These are phyloP conservation scores for Eulemur rubriventer DNA, from an alignment of 2,797 vertebrate genomes.

Conservation along the genomic window DNA sequence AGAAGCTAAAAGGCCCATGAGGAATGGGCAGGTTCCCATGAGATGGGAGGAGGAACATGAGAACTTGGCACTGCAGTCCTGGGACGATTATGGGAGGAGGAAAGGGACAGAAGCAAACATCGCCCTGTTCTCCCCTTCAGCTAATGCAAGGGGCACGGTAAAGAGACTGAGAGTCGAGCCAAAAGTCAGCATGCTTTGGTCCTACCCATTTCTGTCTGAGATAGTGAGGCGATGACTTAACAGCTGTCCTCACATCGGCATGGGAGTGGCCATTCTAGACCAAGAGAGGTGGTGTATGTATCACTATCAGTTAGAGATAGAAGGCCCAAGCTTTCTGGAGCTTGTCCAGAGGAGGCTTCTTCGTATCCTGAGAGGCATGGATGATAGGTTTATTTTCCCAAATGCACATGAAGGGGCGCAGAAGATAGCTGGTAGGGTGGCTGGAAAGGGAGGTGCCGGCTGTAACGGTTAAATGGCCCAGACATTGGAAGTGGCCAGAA, in stretches of 20 bases:
- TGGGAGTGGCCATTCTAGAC: not conserved
- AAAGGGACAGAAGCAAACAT: not conserved
- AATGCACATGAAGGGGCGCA: not conserved
- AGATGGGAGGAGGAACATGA: not conserved
- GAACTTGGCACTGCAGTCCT: not conserved
- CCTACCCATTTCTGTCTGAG: not conserved
- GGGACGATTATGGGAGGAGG: not conserved
- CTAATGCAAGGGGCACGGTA: not conserved
- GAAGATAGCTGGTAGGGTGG: not conserved
- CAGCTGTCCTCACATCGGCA: not conserved
- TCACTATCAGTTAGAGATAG: not conserved
- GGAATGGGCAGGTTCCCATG: not conserved
- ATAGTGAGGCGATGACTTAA: not conserved
- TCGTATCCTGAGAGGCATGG: not conserved
- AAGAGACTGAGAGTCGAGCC: not conserved
- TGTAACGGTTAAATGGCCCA: not conserved
- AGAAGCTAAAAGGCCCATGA: not conserved
- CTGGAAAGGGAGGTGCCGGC: not conserved
- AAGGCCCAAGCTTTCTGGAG: not conserved
- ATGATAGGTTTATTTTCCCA: not conserved
- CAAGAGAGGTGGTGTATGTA: fast-evolving
- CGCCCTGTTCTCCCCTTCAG: not conserved
- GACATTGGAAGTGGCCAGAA: not conserved
- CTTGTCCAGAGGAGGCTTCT: not conserved
- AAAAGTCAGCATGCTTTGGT: not conserved